Evolutionary conservation across 2,113 vertebrate species (phyloP).

Genomic region (Urocynchramus pylzowi): DNA sequence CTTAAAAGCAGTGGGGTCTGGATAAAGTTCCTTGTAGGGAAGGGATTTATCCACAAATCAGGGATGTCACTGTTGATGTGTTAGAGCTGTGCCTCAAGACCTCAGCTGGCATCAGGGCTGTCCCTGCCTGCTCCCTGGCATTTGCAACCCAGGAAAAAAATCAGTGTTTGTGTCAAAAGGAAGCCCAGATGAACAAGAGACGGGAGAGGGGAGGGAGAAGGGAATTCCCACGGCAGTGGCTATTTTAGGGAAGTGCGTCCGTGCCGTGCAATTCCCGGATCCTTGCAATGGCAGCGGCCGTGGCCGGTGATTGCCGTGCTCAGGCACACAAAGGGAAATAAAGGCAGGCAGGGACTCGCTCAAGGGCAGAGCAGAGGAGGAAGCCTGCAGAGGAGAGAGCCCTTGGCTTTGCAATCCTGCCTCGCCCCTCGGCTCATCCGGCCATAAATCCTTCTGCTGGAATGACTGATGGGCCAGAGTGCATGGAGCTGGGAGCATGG

Average conservation of each 20-base stretch:
- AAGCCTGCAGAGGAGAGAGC: background rate
- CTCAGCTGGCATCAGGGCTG: background rate
- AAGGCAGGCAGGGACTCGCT: background rate
- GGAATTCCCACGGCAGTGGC: background rate
- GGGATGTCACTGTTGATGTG: background rate
- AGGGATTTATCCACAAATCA: background rate
- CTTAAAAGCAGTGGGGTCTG: background rate
- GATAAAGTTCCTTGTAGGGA: background rate
- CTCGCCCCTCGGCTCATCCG: background rate
- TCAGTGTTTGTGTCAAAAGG: background rate
- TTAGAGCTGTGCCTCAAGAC: background rate
- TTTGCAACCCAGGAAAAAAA: background rate
- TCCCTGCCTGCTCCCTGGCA: background rate
- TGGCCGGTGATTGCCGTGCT: background rate
- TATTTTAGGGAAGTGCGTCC: rapidly evolving
- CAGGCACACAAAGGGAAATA: background rate
- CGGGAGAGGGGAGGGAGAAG: background rate
- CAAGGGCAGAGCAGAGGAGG: background rate
- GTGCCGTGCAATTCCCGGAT: rapidly evolving
- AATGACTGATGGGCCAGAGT: background rate
- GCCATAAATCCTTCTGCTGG: background rate
- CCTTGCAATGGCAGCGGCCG: background rate
- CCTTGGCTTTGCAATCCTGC: background rate
- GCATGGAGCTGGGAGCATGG: background rate
- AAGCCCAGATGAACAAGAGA: background rate